Base-by-base conservation (phyloP, 2,888 invertebrate genomes). In the Drosophila siamana region DNA sequence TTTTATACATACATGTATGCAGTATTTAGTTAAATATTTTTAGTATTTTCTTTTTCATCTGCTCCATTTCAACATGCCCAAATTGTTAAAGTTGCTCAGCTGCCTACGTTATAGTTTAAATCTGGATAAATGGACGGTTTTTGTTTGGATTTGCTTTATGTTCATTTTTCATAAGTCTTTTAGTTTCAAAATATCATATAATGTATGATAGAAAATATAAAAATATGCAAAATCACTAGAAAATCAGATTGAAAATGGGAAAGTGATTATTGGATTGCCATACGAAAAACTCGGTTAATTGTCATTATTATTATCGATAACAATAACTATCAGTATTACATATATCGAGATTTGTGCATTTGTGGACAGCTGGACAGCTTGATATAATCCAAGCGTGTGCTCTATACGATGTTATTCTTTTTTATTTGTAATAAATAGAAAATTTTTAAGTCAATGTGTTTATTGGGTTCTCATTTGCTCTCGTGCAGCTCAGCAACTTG, bases 91-190 rank as follows among this genome's bases (percentile, higher is more conserved):
- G 66, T 77, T 77, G 77, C 68, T 72, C 80, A 80, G 83, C 67
- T 85, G 76, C 69, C 75, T 63, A 54, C 51, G 52, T 74, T 76
- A 40, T 64, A 55, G 74, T 54, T 74, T 67, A 65, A 65, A 69
- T 66, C 69, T 84, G 81, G 86, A 78, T 71, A 84, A 86, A 86
- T 85, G 84, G 84, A 85, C 84, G 84, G 84, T 84, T 80, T 68
- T 71, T 57, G 52, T 63, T 72, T 71, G 69, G 73, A 59, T 74
- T 71, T 74, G 46, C 47, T 61, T 74, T 70, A 63, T 71, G 62
- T 67, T 65, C 50, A 74, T 68, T 65, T 72, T 64, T n/a, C 50
- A 33, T 28, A 76, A 83, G 76, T 83, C 76, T 79, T 86, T 75
- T 83, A 81, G 72, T 80, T 82, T 48, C 78, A 70, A 80, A 84